A percentile compares a stretch with the other conserved stretches of the same genome.
Conservation (phyloP, 2,113 vertebrate genomes). For the Gambusia holbrooki region DNA sequence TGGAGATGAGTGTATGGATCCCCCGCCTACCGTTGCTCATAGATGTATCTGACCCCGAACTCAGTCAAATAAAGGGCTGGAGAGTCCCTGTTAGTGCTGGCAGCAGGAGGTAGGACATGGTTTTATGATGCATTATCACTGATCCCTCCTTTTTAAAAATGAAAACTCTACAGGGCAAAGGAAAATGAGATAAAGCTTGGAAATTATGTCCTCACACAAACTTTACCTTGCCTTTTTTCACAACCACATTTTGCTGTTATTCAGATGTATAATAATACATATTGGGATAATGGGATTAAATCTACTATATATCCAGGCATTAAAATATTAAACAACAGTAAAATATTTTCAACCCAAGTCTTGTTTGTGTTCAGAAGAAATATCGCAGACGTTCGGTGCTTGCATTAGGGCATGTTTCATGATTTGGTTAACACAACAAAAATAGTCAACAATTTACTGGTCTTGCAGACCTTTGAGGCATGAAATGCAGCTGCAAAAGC, state of each 20-base stretch:
- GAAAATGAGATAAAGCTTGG: not conserved
- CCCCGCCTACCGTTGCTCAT: conserved; percentile 92
- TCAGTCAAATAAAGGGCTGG: conserved; percentile 97
- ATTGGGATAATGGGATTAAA: not conserved
- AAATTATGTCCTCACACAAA: not conserved
- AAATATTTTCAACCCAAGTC: not conserved
- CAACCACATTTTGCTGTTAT: not conserved
- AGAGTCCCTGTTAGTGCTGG: conserved; percentile 82
- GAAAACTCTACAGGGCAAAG: not conserved
- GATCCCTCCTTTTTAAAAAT: not conserved
- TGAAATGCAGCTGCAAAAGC: conserved; percentile 7
- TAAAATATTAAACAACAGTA: not conserved
- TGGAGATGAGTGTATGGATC: conserved; percentile 91
- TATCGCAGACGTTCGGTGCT: not conserved
- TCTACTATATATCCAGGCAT: not conserved
- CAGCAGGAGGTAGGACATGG: conserved; percentile 73
- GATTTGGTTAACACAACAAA: too few relatives aligned
- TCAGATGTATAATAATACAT: not conserved
- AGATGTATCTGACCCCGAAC: conserved; percentile 91
- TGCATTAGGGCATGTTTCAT: too few relatives aligned
- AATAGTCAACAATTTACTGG: not conserved
- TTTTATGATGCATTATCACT: not conserved
- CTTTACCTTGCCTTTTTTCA: not conserved
- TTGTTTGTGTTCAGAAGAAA: not conserved
- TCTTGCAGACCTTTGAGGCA: conserved; percentile 18